Base-by-base conservation (phyloP, 30 jellyfish, hydroid and myxozoan genomes). In the Turritopsis dohrnii region DNA sequence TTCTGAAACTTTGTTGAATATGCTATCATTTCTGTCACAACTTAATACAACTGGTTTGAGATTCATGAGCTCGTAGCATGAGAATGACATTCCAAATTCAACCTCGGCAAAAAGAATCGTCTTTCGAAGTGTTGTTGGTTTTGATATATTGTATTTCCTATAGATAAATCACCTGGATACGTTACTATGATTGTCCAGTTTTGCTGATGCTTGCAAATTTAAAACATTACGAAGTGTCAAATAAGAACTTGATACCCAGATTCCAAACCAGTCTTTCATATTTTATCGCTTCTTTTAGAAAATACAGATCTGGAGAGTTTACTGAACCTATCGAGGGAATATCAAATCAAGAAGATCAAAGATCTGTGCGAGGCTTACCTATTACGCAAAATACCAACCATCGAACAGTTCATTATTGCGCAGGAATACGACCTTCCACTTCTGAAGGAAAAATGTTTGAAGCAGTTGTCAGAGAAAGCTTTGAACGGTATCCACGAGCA, bases 371-470 rank as follows among this genome's bases (percentile, higher is more conserved):
- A 90, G 77, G 77, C 82, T 21, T 84, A 27, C 73, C 80, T 90
- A 53, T 77, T 86, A 54, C 84, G 90, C 17, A 86, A 87, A 66
- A 90, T 88, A 52, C 92, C 96, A 1, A 65, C 96, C 1, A 27
- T 90, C 21, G 97, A 90, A 17, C 94, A 85, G 65, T 90, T 90
- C 66, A 60, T 90, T 71, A 79, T 89, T n/a, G 97, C 97, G 1
- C 96, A 90, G 72, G 96, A 86, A 65, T 90, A 84, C 83, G 54
- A 79, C 83, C 79, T 90, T 1, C 54, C 22, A 1, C 84, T 80
- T 9, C 87, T 90, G 9, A 54, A 69, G 71, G 96, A 86, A 16
- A 87, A 87, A 54, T 90, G 97, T 60, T 75, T 90, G 75, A 74
- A 84, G 54, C 85, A 87, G 28, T 52, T 90, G 19, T 85, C 97